Evolutionary conservation across 1,140 invertebrate species (phyloP), one percentile per base, ranked within the genome.

Genomic region (Stratiolaelaps scimitus): DNA sequence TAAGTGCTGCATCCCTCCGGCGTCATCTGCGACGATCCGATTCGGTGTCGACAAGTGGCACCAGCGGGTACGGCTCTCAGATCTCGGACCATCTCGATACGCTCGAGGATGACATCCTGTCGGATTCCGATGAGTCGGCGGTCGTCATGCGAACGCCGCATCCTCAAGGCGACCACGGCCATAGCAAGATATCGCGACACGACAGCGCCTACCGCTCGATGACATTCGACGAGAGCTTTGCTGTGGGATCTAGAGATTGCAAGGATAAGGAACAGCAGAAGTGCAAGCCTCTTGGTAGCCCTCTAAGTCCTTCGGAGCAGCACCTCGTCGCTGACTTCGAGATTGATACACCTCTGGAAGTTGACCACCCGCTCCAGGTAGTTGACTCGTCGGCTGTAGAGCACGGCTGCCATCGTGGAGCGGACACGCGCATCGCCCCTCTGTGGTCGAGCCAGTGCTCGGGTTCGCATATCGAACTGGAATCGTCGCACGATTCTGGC

Each of bases 201-300:
- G 53, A 60, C 53, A 60, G 53, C 53, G 53, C 53, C 23, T 60
- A 60, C 53, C 53, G 53, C 53, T 60, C 53, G 53, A 60, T 60
- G 53, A 60, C 53, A 26, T 60, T 60, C 53, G 53, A 60, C 13
- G 53, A 60, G 53, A 34, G 53, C 53, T 23, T 60, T 23, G 34
- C 53, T 26, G 15, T 34, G 26, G 53, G 53, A 60, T 60, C 53
- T 34, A 60, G 53, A 10, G 53, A 60, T 15, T 19, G 47, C 47
- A 23, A 15, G 7, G 19, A 20, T 15, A 48, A 20, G 47, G 47
- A 48, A 15, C 26, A 26, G 34, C 26, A 26, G 15, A 48, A 20
- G 15, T 60, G 15, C 26, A 60, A 29, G 6, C 53, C 53, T 1
- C 53, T 60, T 15, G 53, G 23, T 6, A 60, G 53, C 20, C 53